These are phyloP conservation scores for Sarcophaga subvicina DNA, from an alignment of 2,888 invertebrate species.

Conservation along the genomic window DNA sequence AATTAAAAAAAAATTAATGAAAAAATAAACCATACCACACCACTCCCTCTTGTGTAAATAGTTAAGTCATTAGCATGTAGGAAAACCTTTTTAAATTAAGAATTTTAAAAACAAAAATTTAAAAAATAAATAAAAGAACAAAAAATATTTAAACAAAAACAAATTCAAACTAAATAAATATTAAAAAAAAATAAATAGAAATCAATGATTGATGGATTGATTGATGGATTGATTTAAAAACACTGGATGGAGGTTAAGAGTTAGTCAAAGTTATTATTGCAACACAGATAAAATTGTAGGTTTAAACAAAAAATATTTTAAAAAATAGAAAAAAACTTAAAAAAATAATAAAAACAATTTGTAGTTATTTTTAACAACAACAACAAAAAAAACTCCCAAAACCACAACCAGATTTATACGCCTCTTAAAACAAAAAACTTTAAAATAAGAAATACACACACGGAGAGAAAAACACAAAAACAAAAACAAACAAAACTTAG, in stretches of 20 bases:
- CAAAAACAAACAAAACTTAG: conserved; percentile 43
- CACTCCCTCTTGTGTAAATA: conserved; percentile 76
- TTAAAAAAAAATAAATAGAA: background rate
- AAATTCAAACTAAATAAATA: conserved; percentile 48
- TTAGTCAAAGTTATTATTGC: conserved; percentile 47
- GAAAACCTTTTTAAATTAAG: conserved; percentile 76
- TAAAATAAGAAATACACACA: conserved; percentile 5
- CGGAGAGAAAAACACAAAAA: conserved; percentile 13
- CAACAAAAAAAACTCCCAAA: conserved; percentile 14
- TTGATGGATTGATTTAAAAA: background rate
- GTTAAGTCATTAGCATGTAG: conserved; percentile 81
- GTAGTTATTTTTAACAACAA: conserved; percentile 36
- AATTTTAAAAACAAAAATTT: conserved; percentile 71
- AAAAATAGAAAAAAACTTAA: conserved; percentile 20
- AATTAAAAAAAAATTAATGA: background rate
- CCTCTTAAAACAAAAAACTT: conserved; percentile 51
- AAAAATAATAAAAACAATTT: conserved; percentile 18
- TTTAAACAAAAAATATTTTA: conserved; percentile 40
- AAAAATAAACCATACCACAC: conserved; percentile 10
- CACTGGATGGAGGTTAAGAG: background rate
- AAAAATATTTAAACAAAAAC: conserved; percentile 49
- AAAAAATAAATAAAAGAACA: conserved; percentile 17
- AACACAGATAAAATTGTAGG: conserved; percentile 60
- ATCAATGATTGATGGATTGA: background rate
- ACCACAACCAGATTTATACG: conserved; percentile 58